Base-by-base conservation (phyloP, 2,113 vertebrate genomes). In the Halcyon senegalensis region DNA sequence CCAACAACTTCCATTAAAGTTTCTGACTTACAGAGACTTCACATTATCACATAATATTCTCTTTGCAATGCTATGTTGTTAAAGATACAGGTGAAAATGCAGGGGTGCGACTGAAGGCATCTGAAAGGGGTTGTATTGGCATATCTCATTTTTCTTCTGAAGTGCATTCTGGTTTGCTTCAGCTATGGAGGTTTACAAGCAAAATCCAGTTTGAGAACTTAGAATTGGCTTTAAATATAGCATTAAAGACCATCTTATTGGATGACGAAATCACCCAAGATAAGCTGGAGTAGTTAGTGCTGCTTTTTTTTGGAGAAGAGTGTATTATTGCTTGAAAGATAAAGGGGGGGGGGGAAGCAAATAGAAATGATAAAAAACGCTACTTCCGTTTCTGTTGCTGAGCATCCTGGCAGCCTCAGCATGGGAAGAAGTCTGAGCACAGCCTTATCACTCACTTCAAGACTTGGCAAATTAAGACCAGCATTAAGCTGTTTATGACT, bases 401-500 rank as follows among this genome's bases (percentile, higher is more conserved):
- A 92, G 50, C 7, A 0, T 87, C 53, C 69, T 91, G 69, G 93
- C 89, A 96, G 64, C 27, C 84, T 94, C 56, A 87, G 53, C 58
- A 73, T 0, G 0, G n/a, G 66, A 84, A 84, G 87, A 73, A 83
- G 74, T 37, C 89, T 82, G 74, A 87, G 43, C 44, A 37, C 39
- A 91, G 50, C 58, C 89, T 95, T 96, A 95, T 94, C 87, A 59
- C 50, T 96, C 87, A 50, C 72, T 90, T 75, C 82, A 93, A 93
- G 90, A 62, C 78, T 74, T 96, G 91, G 89, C 78, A 95, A 97
- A 96, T 91, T 85, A 94, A 37, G 75, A 86, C 48, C 69, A 93
- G 44, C 62, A 91, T 95, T 91, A 96, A 94, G 48, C 84, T 93
- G 75, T 95, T 95, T 84, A 89, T 82, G 87, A 77, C 89, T 95